These are phyloP conservation scores for Phenganax subtilis DNA, from an alignment of 92 coral and sea anemone genomes.

Conservation along the genomic window DNA sequence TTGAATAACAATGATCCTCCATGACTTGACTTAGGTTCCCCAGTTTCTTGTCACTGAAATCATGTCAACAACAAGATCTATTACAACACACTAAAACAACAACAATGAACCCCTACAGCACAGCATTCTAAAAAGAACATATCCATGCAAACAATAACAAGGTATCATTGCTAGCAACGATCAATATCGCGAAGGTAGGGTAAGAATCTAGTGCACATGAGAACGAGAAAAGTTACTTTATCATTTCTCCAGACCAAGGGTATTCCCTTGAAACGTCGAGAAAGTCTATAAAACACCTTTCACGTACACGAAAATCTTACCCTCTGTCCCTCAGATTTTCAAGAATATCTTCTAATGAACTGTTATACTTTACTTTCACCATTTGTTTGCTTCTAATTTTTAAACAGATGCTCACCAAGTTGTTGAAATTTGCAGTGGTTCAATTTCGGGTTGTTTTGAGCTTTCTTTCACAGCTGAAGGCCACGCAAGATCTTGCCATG, in stretches of 20 bases:
- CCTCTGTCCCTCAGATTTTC: no score
- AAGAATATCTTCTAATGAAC: no score
- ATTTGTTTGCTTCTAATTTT: neutral
- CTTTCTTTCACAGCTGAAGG: constrained; percentile 13
- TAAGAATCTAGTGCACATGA: neutral
- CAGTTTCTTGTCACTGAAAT: constrained; percentile 24
- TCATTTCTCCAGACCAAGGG: neutral
- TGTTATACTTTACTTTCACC: no score
- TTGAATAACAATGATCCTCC: constrained; percentile 26
- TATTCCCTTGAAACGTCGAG: no score
- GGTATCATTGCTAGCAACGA: no score
- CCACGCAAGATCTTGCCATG: constrained; percentile 63
- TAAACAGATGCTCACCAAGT: neutral
- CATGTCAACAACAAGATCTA: neutral
- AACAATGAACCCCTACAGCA: neutral
- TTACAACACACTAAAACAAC: neutral
- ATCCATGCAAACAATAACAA: no score
- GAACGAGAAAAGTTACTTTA: neutral
- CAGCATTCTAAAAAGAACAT: neutral
- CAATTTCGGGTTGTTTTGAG: neutral
- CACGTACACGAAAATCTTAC: no score
- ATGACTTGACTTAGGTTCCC: constrained; percentile 17
- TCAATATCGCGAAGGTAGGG: neutral
- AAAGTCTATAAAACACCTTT: no score
- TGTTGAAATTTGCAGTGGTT: constrained; percentile 15